A percentile compares a stretch with the other conserved stretches of the same genome.
Conservation (phyloP, 2,888 invertebrate genomes). For the Actias luna region DNA sequence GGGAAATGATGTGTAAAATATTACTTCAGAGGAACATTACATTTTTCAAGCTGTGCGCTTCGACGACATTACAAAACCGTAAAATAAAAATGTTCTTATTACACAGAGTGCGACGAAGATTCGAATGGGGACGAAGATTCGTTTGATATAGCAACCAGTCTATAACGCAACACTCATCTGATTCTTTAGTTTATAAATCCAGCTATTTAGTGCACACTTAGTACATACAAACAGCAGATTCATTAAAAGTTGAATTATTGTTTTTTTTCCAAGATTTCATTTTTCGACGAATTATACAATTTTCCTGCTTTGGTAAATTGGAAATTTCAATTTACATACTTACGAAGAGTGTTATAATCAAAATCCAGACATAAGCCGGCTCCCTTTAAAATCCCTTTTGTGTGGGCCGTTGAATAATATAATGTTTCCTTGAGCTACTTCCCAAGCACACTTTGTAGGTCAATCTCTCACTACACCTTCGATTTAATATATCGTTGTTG, state of each 20-base stretch:
- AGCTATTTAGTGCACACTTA: neutral
- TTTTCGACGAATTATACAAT: conserved; percentile 8
- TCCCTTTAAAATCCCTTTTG: neutral
- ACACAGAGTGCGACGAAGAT: conserved; percentile 9
- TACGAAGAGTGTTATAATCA: neutral
- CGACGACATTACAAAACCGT: conserved; percentile 17
- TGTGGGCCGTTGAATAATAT: neutral
- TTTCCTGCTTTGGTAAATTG: conserved; percentile 7
- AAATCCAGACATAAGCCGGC: neutral
- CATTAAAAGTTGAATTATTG: conserved; percentile 15
- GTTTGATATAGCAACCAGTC: neutral
- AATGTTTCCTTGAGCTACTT: neutral
- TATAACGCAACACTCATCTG: conserved; percentile 2
- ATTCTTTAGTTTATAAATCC: neutral
- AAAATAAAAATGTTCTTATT: conserved; percentile 17
- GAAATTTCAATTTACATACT: conserved; percentile 18
- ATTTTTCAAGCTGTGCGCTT: conserved; percentile 6
- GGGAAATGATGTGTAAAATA: conserved; percentile 9
- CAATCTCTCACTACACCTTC: neutral
- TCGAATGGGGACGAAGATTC: neutral
- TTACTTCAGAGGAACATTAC: neutral
- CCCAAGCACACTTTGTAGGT: neutral
- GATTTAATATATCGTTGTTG: neutral
- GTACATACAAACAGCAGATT: conserved; percentile 10
- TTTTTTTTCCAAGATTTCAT: neutral